phyloP scores from a whole-genome alignment of 2,113 vertebrate species.

The Emydura subglobosa region DNA sequence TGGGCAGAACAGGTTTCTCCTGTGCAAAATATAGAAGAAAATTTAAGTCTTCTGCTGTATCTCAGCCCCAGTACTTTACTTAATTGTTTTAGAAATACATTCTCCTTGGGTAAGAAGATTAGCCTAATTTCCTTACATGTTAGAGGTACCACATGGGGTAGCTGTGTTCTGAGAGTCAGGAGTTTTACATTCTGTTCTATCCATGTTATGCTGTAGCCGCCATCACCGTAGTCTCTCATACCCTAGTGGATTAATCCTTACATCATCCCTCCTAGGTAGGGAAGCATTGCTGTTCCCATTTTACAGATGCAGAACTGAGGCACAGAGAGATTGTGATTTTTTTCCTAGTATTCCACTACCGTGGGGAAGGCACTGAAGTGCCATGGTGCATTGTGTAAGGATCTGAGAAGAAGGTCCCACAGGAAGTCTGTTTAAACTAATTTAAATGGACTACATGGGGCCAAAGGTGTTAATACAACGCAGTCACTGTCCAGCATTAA shows the following conservation, averaged over 20 bases:
- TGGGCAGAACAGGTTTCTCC: background rate
- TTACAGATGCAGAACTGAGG: background rate
- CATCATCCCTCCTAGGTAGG: background rate
- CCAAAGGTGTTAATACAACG: no score
- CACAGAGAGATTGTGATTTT: rapidly evolving
- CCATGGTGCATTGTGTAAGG: background rate
- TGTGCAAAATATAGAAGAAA: background rate
- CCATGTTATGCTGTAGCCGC: background rate
- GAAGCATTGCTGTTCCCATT: background rate
- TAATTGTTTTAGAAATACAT: background rate
- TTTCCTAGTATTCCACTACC: background rate
- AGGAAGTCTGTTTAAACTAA: background rate
- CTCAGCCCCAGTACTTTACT: background rate
- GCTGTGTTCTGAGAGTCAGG: background rate
- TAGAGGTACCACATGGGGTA: background rate
- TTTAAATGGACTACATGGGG: background rate
- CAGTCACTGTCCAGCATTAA: background rate
- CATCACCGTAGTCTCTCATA: background rate
- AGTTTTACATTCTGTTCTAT: rapidly evolving
- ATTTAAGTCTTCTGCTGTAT: background rate
- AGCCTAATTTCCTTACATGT: constrained; percentile 21
- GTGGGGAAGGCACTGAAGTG: rapidly evolving
- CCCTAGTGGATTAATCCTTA: background rate
- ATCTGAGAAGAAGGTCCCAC: background rate
- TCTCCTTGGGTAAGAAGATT: constrained; percentile 6